phyloP scores from a whole-genome alignment of 2,797 vertebrate species.

The Molossus molossus region DNA sequence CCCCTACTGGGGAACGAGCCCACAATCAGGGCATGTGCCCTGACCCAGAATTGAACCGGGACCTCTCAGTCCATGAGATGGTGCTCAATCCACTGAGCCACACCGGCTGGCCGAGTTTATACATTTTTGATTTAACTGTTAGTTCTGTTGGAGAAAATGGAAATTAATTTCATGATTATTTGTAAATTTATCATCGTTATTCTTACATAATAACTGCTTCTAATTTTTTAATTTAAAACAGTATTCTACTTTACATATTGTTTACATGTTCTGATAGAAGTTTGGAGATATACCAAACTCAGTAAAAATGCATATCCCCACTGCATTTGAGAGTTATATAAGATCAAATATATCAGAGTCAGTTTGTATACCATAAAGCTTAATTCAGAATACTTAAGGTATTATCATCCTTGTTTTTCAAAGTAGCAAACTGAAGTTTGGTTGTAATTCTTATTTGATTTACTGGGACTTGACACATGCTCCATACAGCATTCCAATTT shows the following conservation, averaged over 20 bases:
- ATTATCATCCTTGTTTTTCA: constrained; percentile 12
- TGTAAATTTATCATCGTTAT: constrained; percentile 30
- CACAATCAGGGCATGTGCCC: too few relatives aligned
- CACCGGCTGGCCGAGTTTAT: not conserved
- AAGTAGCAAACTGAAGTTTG: not conserved
- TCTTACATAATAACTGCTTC: not conserved
- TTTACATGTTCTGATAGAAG: constrained; percentile 6
- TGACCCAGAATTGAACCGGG: too few relatives aligned
- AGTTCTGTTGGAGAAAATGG: constrained; percentile 10
- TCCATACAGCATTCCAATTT: not conserved
- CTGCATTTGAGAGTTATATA: constrained; percentile 41
- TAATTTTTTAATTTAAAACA: constrained; percentile 56
- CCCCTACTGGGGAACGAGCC: too few relatives aligned
- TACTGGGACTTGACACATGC: not conserved
- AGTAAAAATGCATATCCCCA: not conserved
- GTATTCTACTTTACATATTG: not conserved
- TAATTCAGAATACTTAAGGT: not conserved
- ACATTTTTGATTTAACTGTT: constrained; percentile 22
- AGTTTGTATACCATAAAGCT: not conserved
- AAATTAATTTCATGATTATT: constrained; percentile 40
- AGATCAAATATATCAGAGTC: not conserved
- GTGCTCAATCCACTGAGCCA: too few relatives aligned
- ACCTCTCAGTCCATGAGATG: too few relatives aligned
- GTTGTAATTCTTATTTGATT: constrained; percentile 33
- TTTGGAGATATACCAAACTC: constrained; percentile 1